Conservation (phyloP, 2,113 vertebrate species). For the Centropristis striata region DNA sequence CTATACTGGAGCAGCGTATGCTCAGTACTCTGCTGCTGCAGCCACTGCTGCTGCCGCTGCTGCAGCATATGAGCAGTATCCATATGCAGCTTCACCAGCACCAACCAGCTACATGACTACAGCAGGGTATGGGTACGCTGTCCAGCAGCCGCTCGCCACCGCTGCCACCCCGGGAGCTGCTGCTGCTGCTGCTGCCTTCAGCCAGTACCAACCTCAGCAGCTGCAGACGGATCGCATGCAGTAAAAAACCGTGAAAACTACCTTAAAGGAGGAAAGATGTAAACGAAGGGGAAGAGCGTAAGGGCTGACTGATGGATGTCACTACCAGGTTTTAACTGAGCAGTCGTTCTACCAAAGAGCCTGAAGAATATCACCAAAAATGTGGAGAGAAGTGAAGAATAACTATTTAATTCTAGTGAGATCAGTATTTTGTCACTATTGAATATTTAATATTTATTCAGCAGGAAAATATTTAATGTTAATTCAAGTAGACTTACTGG, state of each 20-base stretch:
- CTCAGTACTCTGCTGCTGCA: slow-evolving; percentile 92
- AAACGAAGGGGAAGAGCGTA: slow-evolving; percentile 1
- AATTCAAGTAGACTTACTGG: slow-evolving; percentile 57
- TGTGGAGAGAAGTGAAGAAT: slow-evolving; percentile 84
- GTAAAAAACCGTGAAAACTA: slow-evolving; percentile 56
- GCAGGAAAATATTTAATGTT: slow-evolving; percentile 59
- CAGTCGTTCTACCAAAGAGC: slow-evolving; percentile 69
- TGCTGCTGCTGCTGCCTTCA: slow-evolving; percentile 90
- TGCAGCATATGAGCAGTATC: slow-evolving; percentile 95
- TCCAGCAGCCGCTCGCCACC: slow-evolving; percentile 92
- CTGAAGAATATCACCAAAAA: slow-evolving; percentile 86
- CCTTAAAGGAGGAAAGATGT: slow-evolving; percentile 18
- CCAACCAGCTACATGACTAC: slow-evolving; percentile 91
- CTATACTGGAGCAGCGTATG: slow-evolving; percentile 94
- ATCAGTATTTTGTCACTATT: slow-evolving; percentile 77
- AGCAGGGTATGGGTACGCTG: slow-evolving; percentile 93
- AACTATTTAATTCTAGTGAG: slow-evolving; percentile 89
- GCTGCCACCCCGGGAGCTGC: slow-evolving; percentile 88
- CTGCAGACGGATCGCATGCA: slow-evolving; percentile 96
- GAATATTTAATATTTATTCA: slow-evolving; percentile 83
- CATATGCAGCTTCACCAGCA: slow-evolving; percentile 93
- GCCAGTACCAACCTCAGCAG: slow-evolving; percentile 96
- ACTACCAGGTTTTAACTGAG: slow-evolving; percentile 47
- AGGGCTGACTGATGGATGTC: slow-evolving; percentile 29
- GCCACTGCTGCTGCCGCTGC: slow-evolving; percentile 85